Conservation (phyloP, 2,888 invertebrate species). For the Pardosa pseudoannulata region DNA sequence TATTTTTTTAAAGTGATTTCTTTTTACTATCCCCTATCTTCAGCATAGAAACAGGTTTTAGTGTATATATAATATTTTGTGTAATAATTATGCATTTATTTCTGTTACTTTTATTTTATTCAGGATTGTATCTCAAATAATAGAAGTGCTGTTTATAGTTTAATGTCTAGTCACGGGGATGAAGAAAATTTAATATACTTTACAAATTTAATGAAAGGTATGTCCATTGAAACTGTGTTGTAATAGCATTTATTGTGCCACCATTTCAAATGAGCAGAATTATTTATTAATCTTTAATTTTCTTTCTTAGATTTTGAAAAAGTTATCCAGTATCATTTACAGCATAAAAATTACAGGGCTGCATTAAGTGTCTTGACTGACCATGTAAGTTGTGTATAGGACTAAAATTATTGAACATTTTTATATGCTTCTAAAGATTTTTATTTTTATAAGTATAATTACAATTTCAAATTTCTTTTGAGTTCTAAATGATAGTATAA, state of each 20-base stretch:
- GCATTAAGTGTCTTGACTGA: conserved; percentile 88
- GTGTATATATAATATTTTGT: no score
- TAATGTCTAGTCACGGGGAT: conserved; percentile 96
- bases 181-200: conserved; percentile 91
- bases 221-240: background rate
- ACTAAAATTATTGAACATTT: no score
- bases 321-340: conserved; percentile 92
- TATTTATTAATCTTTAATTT: background rate
- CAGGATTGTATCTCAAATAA: conserved; percentile 88
- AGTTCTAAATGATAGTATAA: no score
- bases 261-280: no score
- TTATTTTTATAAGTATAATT: no score
- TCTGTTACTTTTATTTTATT: conserved; percentile 35
- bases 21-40: no score
- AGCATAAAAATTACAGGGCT: conserved; percentile 82
- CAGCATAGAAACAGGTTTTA: no score
- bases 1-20: no score
- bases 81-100: no score
- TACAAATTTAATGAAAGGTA: conserved; percentile 87
- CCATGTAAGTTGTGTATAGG: conserved; percentile 78
- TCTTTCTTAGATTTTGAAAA: conserved; percentile 86
- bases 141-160: conserved; percentile 88
- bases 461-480: no score
- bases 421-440: no score
- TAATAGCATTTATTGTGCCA: no score